A percentile compares a stretch with the other conserved stretches of the same genome.
phyloP scores from a whole-genome alignment of 2,888 invertebrate species.

The Zygothrica quintamaculata region DNA sequence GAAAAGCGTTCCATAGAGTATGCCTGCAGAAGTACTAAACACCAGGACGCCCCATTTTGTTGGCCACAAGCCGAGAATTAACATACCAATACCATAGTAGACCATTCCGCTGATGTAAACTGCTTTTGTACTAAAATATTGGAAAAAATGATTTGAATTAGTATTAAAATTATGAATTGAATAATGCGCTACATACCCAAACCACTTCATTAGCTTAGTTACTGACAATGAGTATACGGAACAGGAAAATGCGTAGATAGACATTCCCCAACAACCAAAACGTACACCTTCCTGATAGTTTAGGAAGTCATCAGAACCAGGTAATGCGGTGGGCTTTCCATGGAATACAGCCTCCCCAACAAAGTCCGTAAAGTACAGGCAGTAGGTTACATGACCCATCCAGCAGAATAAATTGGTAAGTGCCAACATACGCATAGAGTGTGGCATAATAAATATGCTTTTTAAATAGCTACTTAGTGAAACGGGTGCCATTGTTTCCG shows the following conservation, averaged over 20 bases:
- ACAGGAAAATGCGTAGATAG: conserved; percentile 85
- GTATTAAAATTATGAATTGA: neutral
- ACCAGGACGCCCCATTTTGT: conserved; percentile 83
- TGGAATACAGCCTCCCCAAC: conserved; percentile 86
- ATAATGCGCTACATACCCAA: conserved; percentile 76
- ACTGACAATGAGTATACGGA: conserved; percentile 84
- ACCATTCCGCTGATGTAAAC: conserved; percentile 84
- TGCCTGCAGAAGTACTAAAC: conserved; percentile 84
- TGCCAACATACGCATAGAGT: conserved; percentile 86
- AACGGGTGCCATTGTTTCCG: conserved; percentile 60
- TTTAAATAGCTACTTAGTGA: conserved; percentile 83
- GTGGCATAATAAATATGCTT: conserved; percentile 87
- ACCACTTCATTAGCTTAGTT: conserved; percentile 82
- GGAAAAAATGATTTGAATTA: neutral
- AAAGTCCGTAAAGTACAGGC: conserved; percentile 88
- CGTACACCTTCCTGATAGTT: conserved; percentile 84
- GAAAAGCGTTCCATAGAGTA: conserved; percentile 84
- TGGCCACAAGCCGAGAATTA: conserved; percentile 83
- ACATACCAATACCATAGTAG: conserved; percentile 84
- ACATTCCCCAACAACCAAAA: conserved; percentile 85
- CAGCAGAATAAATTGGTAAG: conserved; percentile 88
- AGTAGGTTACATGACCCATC: conserved; percentile 89
- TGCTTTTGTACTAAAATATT: conserved; percentile 69
- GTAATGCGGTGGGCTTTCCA: conserved; percentile 70
- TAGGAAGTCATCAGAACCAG: conserved; percentile 60